Base-by-base conservation (phyloP, 2,797 vertebrate species). In the Lutjanus campechanus region DNA sequence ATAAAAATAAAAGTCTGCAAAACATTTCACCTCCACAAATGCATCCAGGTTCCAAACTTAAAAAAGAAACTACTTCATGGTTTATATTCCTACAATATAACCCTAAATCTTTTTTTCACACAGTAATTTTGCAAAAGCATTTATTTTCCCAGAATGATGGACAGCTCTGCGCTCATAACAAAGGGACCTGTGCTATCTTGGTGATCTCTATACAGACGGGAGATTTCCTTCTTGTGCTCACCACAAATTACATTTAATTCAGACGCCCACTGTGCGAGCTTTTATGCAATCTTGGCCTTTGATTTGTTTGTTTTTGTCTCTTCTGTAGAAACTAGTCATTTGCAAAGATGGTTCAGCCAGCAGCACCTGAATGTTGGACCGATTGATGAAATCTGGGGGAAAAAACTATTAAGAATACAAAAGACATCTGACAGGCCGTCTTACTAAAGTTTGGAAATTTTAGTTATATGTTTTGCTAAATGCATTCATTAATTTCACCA, bases 121-220 rank as follows among this genome's bases (percentile, higher is more conserved):
- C 19, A 25, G 50, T n/a, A 3, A 68, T 51, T 64, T 77, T 64
- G 51, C 40, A 69, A 59, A 75, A 62, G 2, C n/a, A 63, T 73
- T 61, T 1, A 56, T 71, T 76, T 80, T 49, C 9, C 3, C 15
- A 74, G 50, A 64, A 8, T 64, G 20, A 76, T 44, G 20, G 11
- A 55, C 49, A 46, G 12, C 44, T 36, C 19, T 47, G 46, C 67
- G 25, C 66, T n/a, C 7, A 11, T 19, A 8, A 53, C 47, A 65
- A 20, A n/a, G 6, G n/a, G 8, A 41, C 19, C 41, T 54, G 29
- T 44, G 41, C 41, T 54, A 9, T 59, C 7, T 55, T 49, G 11
- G 0, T 54, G 36, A 58, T 65, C 22, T 25, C 13, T 44, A 17
- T 51, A 12, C 9, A 76, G 11, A 49, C 3, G 44, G 29, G 43